phyloP scores from a whole-genome alignment of 2,888 invertebrate genomes.

The Tigriopus californicus region DNA sequence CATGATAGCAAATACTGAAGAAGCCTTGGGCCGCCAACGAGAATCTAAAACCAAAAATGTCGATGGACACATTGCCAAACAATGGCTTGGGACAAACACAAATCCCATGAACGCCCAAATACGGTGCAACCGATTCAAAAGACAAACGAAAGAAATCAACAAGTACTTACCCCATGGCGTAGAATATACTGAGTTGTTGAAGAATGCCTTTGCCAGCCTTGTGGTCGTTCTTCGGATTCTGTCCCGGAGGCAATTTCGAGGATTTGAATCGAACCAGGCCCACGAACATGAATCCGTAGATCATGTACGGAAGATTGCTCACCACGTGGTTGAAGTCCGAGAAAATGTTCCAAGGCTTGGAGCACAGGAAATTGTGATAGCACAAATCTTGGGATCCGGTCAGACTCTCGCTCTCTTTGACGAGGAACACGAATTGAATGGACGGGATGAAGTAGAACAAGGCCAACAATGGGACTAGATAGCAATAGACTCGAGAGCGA shows the following conservation, averaged over 20 bases:
- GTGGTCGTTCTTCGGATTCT: neutral
- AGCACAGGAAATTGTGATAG: conserved; percentile 13
- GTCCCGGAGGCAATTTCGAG: neutral
- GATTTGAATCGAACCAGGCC: neutral
- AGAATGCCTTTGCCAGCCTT: neutral
- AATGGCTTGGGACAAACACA: too few relatives aligned
- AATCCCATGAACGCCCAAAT: too few relatives aligned
- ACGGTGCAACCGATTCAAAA: too few relatives aligned
- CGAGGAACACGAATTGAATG: conserved; percentile 12
- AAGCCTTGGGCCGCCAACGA: conserved; percentile 2
- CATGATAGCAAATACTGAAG: conserved; percentile 13
- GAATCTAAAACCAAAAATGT: neutral
- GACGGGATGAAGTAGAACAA: conserved; percentile 10
- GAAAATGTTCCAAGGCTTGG: conserved; percentile 3
- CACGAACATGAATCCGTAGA: neutral
- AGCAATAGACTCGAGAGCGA: conserved; percentile 11
- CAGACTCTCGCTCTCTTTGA: conserved; percentile 2
- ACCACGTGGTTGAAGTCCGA: conserved; percentile 13
- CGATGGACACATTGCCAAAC: too few relatives aligned
- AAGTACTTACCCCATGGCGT: conserved; percentile 3
- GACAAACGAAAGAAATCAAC: too few relatives aligned
- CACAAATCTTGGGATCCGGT: conserved; percentile 12
- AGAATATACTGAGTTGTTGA: conserved; percentile 11
- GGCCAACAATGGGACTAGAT: conserved; percentile 6
- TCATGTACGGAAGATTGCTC: conserved; percentile 9